A percentile compares a stretch with the other conserved stretches of the same genome.
These are phyloP conservation scores for Congeria kusceri DNA, from an alignment of 2,888 invertebrate genomes.

Conservation along the genomic window DNA sequence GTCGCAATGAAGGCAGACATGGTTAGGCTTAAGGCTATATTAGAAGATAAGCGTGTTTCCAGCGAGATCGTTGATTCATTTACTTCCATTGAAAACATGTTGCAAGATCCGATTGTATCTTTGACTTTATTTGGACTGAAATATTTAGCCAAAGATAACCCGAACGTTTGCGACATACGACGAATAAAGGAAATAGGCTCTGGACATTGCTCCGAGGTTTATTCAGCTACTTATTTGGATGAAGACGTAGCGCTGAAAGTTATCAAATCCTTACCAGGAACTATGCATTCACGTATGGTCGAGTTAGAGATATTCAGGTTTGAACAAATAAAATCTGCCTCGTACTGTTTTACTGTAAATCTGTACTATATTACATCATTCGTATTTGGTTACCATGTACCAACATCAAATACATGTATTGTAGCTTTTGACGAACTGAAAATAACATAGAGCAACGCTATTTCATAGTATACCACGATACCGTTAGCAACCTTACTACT, in stretches of 20 bases:
- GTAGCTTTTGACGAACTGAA: too few relatives aligned
- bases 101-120: conserved; percentile 28
- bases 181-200: conserved; percentile 26
- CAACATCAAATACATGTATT: too few relatives aligned
- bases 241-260: conserved; percentile 51
- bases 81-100: conserved; percentile 30
- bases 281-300: too few relatives aligned
- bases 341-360: too few relatives aligned
- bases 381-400: too few relatives aligned
- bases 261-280: neutral
- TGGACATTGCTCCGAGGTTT: conserved; percentile 50
- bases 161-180: conserved; percentile 14
- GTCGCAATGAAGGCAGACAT: conserved; percentile 52
- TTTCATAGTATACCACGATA: too few relatives aligned
- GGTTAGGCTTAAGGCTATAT: conserved; percentile 39
- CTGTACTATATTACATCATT: too few relatives aligned
- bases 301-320: too few relatives aligned
- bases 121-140: conserved; percentile 35
- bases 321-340: too few relatives aligned
- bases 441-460: too few relatives aligned
- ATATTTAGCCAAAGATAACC: conserved; percentile 33
- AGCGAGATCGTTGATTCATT: conserved; percentile 40
- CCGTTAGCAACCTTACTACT: too few relatives aligned
- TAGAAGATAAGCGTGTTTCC: conserved; percentile 45
- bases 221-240: conserved; percentile 17